Evolutionary conservation across 2,113 vertebrate genomes (phyloP), one percentile per base, ranked within the genome.

Genomic region (Guaruba guarouba): DNA sequence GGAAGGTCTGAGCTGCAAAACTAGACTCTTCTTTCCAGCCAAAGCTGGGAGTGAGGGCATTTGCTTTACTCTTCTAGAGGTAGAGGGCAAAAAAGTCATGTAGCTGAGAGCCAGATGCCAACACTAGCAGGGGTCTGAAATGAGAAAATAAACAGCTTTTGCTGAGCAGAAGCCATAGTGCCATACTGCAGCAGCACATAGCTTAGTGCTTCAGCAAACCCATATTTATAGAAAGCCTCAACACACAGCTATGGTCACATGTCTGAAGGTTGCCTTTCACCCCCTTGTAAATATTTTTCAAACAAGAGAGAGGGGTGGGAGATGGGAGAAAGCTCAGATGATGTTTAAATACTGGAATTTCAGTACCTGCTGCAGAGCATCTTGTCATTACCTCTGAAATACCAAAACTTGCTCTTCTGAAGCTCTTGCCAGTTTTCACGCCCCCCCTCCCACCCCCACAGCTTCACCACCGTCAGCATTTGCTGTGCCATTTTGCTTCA

Each of bases 201-300:
- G 75, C 76, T 92, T 83, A 77, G 82, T 49, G 77, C 54, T 91
- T 93, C 68, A 94, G 78, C 62, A 76, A 93, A 79, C 35, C 52
- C 29, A 2, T 95, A 92, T 95, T 95, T 95, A 89, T 92, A 93
- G 91, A 90, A 91, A 95, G 73, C 88, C 37, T 74, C 82, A 46
- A 61, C 83, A 83, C 66, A 52, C 82, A 81, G 87, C 69, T 85
- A 87, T 61, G 70, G 90, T 90, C 84, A 91, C 87, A 41, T 76
- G 11, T 95, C 75, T 95, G 82, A 92, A 93, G 94, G 94, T 59
- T 95, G 94, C 90, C 82, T 90, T 95, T 95, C 87, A 93, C 68
- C 78, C 84, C 70, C 67, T 74, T 89, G 91, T 92, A 95, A 95
- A 96, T 94, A 92, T 95, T 96, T 95, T 82, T 96, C 86, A 93